Evolutionary conservation across 2,113 vertebrate genomes (phyloP).

Genomic region (Paratilapia polleni): DNA sequence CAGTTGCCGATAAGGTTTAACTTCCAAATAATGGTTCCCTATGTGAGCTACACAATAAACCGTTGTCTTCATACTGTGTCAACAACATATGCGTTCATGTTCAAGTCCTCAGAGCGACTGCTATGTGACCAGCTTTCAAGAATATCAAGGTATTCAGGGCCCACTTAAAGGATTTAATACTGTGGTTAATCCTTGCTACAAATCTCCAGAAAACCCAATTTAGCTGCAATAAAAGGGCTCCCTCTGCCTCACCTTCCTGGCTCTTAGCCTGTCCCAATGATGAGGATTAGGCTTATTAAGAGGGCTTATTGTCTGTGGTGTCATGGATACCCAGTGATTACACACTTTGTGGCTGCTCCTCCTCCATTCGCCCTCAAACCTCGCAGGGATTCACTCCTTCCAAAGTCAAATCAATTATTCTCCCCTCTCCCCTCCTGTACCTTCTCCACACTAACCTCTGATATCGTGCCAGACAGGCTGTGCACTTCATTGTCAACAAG

Average conservation of each 20-base stretch:
- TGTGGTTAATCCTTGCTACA: constrained; percentile 48
- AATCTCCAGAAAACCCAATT: constrained; percentile 85
- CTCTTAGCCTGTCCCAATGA: constrained; percentile 49
- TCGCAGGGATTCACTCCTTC: constrained; percentile 53
- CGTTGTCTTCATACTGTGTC: no score
- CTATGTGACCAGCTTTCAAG: no score
- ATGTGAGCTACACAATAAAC: no score
- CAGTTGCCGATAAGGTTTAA: no score
- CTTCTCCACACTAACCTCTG: constrained; percentile 41
- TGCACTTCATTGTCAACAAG: constrained; percentile 53
- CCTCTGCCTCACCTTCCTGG: constrained; percentile 48
- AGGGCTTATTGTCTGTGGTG: constrained; percentile 78
- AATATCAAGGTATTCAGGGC: constrained; percentile 53
- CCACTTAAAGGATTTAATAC: constrained; percentile 85
- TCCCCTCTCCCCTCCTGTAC: background rate
- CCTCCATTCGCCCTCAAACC: constrained; percentile 67
- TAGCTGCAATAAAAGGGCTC: constrained; percentile 85
- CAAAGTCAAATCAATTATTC: constrained; percentile 75
- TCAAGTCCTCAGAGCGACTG: no score
- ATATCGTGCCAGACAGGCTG: constrained; percentile 50
- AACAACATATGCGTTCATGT: no score
- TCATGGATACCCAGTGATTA: constrained; percentile 78
- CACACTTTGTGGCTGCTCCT: constrained; percentile 64
- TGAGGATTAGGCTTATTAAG: constrained; percentile 74
- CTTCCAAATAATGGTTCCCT: no score